These are phyloP conservation scores for Triplophysa rosa DNA, from an alignment of 2,113 vertebrate species.

Conservation along the genomic window DNA sequence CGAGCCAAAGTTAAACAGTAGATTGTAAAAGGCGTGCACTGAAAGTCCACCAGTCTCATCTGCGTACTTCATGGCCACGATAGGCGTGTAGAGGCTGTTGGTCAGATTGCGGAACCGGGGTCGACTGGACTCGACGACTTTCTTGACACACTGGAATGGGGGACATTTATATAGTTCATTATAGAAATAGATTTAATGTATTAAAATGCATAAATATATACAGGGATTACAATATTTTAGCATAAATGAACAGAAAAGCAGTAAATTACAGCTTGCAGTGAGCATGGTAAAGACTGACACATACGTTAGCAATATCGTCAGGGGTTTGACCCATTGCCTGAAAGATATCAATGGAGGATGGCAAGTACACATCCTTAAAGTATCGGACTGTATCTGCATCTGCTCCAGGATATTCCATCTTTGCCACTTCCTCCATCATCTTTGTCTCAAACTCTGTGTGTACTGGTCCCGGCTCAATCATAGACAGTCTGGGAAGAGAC, in stretches of 20 bases:
- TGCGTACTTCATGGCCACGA: constrained; percentile 80
- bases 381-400: constrained; percentile 78
- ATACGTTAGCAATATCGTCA: constrained; percentile 78
- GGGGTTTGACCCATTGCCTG: constrained; percentile 79
- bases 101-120: constrained; percentile 80
- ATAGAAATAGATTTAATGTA: background rate
- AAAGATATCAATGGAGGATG: constrained; percentile 78
- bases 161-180: background rate
- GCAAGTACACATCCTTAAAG: constrained; percentile 81
- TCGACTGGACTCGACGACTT: constrained; percentile 76
- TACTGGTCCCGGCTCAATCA: constrained; percentile 83
- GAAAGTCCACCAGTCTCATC: constrained; percentile 80
- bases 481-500: constrained; percentile 69
- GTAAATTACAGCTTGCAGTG: too few species aligned
- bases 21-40: constrained; percentile 80
- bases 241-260: too few species aligned
- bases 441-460: constrained; percentile 82
- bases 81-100: constrained; percentile 80
- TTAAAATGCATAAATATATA: background rate
- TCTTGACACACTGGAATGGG: constrained; percentile 74
- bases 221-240: background rate
- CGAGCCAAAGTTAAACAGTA: constrained; percentile 79
- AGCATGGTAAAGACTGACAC: constrained; percentile 1
- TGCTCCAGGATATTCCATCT: constrained; percentile 75
- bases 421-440: constrained; percentile 79